phyloP scores from a whole-genome alignment of 2,888 invertebrate species.

The Silvanus unidentatus region DNA sequence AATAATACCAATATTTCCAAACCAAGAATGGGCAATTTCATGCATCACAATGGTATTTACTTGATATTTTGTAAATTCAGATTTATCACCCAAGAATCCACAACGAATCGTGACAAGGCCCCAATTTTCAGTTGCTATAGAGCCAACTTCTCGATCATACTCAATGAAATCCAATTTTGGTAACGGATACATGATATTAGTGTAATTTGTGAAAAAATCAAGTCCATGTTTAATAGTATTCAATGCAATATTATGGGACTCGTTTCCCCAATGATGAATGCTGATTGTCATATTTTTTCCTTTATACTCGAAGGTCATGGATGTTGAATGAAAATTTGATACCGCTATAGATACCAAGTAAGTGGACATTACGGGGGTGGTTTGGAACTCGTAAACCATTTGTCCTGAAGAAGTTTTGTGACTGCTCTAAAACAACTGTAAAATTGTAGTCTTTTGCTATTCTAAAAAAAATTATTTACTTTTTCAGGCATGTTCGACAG shows the following conservation, averaged over 20 bases:
- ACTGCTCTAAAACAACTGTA: constrained; percentile 21
- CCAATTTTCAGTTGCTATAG: constrained; percentile 33
- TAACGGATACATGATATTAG: constrained; percentile 26
- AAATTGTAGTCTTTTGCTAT: constrained; percentile 5
- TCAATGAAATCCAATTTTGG: constrained; percentile 33
- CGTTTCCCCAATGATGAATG: constrained; percentile 22
- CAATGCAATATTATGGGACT: constrained; percentile 20
- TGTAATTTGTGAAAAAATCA: constrained; percentile 27
- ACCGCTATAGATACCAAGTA: constrained; percentile 30
- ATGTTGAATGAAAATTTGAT: constrained; percentile 21
- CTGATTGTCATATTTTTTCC: constrained; percentile 22
- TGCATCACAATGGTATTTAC: constrained; percentile 25
- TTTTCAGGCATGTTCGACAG: constrained; percentile 31
- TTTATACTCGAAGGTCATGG: constrained; percentile 15
- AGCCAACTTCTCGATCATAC: constrained; percentile 22
- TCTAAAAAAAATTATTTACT: constrained; percentile 23
- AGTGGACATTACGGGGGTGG: constrained; percentile 27
- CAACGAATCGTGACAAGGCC: constrained; percentile 29
- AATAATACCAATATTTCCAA: constrained; percentile 31
- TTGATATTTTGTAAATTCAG: constrained; percentile 12
- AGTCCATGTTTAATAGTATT: constrained; percentile 21
- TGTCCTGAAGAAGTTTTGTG: constrained; percentile 19
- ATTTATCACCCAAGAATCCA: constrained; percentile 21
- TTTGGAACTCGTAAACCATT: constrained; percentile 26
- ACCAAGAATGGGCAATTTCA: constrained; percentile 34